Percentiles rank a stretch among this genome's conserved stretches.
Evolutionary conservation across 2,888 invertebrate species (phyloP).

Genomic region (Calliphora vomitoria): DNA sequence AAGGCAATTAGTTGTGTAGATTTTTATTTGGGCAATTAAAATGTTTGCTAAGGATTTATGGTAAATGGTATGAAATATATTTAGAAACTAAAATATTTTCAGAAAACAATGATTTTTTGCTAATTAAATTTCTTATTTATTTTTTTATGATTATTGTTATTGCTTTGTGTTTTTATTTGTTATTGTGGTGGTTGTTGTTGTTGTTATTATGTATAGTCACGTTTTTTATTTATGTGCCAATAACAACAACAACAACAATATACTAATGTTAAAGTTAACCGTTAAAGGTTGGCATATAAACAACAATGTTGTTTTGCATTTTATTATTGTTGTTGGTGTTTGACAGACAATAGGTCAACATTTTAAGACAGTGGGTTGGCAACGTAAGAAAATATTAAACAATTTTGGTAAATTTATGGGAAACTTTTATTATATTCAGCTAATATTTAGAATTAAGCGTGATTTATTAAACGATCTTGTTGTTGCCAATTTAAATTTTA

Average conservation of each 20-base stretch:
- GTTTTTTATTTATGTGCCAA: conserved; percentile 54
- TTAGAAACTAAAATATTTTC: not conserved
- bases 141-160: not conserved
- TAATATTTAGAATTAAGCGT: no score
- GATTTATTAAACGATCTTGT: not conserved
- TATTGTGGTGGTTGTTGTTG: no score
- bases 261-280: conserved; percentile 12
- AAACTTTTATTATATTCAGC: no score
- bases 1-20: not conserved
- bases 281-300: conserved; percentile 57
- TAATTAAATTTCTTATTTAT: not conserved
- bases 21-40: conserved; percentile 43
- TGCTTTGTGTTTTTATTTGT: not conserved
- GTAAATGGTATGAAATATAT: conserved; percentile 15
- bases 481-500: not conserved
- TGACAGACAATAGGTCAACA: conserved; percentile 25
- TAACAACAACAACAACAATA: not conserved
- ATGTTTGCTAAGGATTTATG: conserved; percentile 38
- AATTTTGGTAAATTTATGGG: no score
- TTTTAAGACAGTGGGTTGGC: conserved; percentile 8
- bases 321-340: not conserved
- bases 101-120: no score
- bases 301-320: not conserved
- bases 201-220: conserved; percentile 40
- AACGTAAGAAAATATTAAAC: not conserved